phyloP scores from a whole-genome alignment of 2,113 vertebrate genomes.

The Perccottus glenii region DNA sequence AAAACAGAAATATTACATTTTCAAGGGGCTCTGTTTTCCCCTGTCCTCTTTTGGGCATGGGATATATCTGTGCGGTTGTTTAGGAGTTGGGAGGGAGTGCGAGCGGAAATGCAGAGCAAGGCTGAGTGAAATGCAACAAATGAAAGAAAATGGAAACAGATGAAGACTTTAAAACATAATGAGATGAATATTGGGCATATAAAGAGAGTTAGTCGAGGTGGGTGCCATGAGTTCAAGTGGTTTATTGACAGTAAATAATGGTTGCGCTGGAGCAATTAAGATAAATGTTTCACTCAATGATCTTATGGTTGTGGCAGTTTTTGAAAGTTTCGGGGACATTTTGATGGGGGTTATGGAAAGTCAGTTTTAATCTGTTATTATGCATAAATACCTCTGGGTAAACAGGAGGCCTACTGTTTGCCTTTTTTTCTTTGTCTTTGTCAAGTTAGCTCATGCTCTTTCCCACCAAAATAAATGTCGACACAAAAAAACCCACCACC shows the following conservation, averaged over 20 bases:
- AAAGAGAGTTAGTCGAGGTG: conserved; percentile 43
- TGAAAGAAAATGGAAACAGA: conserved; percentile 77
- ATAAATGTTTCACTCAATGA: conserved; percentile 54
- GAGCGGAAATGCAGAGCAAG: conserved; percentile 54
- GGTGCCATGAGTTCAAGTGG: conserved; percentile 23
- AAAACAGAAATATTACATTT: conserved; percentile 86
- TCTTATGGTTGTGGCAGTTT: conserved; percentile 18
- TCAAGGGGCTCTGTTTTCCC: conserved; percentile 71
- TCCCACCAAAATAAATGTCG: too few relatives aligned
- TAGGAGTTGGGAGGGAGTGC: conserved; percentile 13
- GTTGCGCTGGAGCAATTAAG: conserved; percentile 48
- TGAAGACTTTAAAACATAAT: conserved; percentile 74
- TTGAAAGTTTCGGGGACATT: conserved; percentile 27
- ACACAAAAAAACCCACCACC: too few relatives aligned
- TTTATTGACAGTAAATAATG: conserved; percentile 65
- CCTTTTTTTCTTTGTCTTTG: too few relatives aligned
- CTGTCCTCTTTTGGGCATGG: conserved; percentile 71
- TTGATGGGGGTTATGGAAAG: conserved; percentile 25
- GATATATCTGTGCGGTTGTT: conserved; percentile 67
- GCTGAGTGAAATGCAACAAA: conserved; percentile 66
- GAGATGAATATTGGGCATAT: conserved; percentile 73
- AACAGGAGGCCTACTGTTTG: too few relatives aligned
- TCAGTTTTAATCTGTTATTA: conserved; percentile 6
- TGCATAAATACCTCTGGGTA: too few relatives aligned
- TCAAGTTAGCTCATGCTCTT: too few relatives aligned